Percentiles rank a stretch among this genome's conserved stretches.
Conservation (phyloP, 2,113 vertebrate species). For the Tamias sibiricus region DNA sequence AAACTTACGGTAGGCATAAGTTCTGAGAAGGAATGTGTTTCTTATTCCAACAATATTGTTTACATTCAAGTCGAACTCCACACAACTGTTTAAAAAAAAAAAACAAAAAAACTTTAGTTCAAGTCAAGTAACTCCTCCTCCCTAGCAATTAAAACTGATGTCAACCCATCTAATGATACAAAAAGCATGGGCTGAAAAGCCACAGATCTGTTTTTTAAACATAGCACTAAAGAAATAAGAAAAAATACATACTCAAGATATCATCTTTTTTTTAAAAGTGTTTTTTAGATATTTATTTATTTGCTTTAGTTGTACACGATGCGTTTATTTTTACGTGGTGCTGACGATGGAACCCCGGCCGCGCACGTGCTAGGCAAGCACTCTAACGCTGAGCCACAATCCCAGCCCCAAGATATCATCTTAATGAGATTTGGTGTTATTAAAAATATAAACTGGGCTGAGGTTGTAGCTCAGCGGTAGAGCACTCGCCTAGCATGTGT, state of each 20-base stretch:
- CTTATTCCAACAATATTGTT: conserved; percentile 98
- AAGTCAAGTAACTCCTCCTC: conserved; percentile 26
- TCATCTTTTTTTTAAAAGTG: too few species aligned
- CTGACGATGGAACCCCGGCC: too few species aligned
- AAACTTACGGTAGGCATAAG: conserved; percentile 95
- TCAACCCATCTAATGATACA: not conserved
- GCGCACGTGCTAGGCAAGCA: too few species aligned
- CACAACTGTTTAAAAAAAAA: conserved; percentile 86
- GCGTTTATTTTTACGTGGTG: too few species aligned
- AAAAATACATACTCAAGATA: not conserved
- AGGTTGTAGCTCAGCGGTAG: too few species aligned
- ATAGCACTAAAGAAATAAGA: conserved; percentile 36
- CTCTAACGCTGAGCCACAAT: too few species aligned
- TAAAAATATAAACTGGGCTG: conserved; percentile 50
- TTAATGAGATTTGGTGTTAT: conserved; percentile 19
- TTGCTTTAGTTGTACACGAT: too few species aligned
- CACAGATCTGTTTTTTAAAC: conserved; percentile 19
- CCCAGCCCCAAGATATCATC: too few species aligned
- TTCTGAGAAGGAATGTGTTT: conserved; percentile 98
- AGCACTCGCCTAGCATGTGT: too few species aligned
- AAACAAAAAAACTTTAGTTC: conserved; percentile 11
- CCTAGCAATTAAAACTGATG: conserved; percentile 10
- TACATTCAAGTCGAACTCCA: conserved; percentile 99
- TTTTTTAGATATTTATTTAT: too few species aligned
- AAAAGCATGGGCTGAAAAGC: not conserved